Percentiles rank a stretch among this genome's conserved stretches.
These are phyloP conservation scores for Corvus hawaiiensis DNA, from an alignment of 2,113 vertebrate species.

Conservation along the genomic window DNA sequence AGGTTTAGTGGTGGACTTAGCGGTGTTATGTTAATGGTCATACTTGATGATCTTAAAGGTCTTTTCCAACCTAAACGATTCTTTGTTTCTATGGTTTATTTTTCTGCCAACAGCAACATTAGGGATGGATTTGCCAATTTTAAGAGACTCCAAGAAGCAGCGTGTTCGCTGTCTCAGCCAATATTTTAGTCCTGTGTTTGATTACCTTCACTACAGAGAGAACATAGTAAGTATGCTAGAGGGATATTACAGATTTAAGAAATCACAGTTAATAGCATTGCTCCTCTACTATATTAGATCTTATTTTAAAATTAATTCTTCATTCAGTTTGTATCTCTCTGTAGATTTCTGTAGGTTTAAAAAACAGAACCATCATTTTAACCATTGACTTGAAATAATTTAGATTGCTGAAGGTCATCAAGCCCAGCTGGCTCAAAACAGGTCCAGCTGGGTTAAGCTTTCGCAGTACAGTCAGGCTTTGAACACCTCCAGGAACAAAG, in stretches of 20 bases:
- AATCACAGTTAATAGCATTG: not conserved
- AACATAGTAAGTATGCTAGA: not conserved
- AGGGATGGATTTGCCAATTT: not conserved
- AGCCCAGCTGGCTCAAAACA: not conserved
- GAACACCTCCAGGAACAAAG: not conserved
- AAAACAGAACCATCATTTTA: not conserved
- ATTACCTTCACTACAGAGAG: not conserved
- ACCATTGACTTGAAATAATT: not conserved
- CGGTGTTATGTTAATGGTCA: accelerated
- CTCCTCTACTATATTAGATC: not conserved
- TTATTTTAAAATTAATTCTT: not conserved
- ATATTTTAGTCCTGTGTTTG: not conserved
- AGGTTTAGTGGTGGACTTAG: not conserved
- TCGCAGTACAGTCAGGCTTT: not conserved
- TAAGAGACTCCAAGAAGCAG: not conserved
- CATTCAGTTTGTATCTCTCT: not conserved
- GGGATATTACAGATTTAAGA: not conserved
- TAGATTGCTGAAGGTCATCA: not conserved
- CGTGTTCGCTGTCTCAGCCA: not conserved
- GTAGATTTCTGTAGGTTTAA: not conserved
- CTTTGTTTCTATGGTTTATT: not conserved
- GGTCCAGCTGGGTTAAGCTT: not conserved
- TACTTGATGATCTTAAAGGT: not conserved
- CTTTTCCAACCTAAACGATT: not conserved
- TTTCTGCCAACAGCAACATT: not conserved